Base-by-base conservation (phyloP, 1,140 invertebrate genomes). In the Babylonia areolata region DNA sequence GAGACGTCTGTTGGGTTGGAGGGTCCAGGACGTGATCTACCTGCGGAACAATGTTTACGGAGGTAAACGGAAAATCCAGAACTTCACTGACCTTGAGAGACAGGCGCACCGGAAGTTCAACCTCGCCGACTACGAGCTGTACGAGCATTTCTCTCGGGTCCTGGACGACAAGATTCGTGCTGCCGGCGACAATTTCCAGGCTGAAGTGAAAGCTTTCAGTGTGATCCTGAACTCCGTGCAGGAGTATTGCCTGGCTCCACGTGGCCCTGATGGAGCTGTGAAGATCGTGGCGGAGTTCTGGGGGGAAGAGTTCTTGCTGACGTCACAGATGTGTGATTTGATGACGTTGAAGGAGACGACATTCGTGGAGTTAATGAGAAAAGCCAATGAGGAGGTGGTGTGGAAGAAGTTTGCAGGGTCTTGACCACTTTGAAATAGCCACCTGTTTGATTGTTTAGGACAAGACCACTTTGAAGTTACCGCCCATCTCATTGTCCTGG, bases 1-100 rank as follows among this genome's bases (percentile, higher is more conserved):
- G 81, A 88, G 81, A 42, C 79, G 90, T 28, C 77, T 88, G 69
- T 73, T 92, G 58, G 87, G 88, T 3, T 92, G 92, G 92, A 78
- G 81, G n/a, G 23, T 89, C 17, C 80, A 91, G 78, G 91, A 92
- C 75, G 84, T 92, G 20, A 35, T 89, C 20, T 91, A 86, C 78
- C 80, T 86, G 3, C 73, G 2, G 42, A 69, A 39, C 33, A 89
- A 89, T 58, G 81, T 51, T 20, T 51, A 20, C 20, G 46, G 6
- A 51, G 9, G 9, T 6, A 11, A 51, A 39, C n/a, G 35, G n/a
- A 39, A 64, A 11, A n/a, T 35, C 23, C 9, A 77, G 42, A 0
- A 35, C 20, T 9, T 85, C 51, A 85, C 73, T 9, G 20, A 9
- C 54, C 5, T 37, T 2, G 40, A 85, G n/a, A 77, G 46, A 79